Percentiles rank a stretch among this genome's conserved stretches.
phyloP scores from a whole-genome alignment of 1,140 invertebrate genomes.

The Drosophila lowei region DNA sequence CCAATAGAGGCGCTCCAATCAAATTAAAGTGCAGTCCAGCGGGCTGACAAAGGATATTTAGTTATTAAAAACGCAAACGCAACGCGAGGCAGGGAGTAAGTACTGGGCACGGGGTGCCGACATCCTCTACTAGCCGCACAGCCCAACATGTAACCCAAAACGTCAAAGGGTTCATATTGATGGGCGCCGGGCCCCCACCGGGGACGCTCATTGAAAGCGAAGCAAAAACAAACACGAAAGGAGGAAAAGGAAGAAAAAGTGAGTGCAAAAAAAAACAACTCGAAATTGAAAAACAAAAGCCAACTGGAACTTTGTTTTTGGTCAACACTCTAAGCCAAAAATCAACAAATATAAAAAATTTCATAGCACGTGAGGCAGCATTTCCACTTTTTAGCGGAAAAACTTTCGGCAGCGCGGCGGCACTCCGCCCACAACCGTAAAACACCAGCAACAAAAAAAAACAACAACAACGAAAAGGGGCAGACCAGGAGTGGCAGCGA shows the following conservation, averaged over 20 bases:
- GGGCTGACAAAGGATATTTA: conserved; percentile 73
- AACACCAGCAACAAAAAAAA: conserved; percentile 40
- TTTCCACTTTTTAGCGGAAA: conserved; percentile 79
- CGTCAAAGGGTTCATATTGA: conserved; percentile 14
- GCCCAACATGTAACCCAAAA: conserved; percentile 37
- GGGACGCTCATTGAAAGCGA: conserved; percentile 50
- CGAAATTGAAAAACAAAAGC: conserved; percentile 78
- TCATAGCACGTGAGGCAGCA: conserved; percentile 74
- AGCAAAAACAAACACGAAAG: conserved; percentile 22
- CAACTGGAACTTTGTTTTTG: conserved; percentile 78
- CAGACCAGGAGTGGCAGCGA: no score
- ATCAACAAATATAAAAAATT: conserved; percentile 81
- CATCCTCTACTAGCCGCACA: neutral
- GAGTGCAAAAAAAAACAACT: conserved; percentile 34
- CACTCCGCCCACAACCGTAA: conserved; percentile 6
- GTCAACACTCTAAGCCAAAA: conserved; percentile 82
- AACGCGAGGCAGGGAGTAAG: conserved; percentile 1
- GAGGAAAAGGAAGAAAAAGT: conserved; percentile 19
- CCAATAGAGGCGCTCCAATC: conserved; percentile 69
- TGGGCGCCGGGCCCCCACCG: no score
- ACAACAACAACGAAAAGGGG: conserved; percentile 27
- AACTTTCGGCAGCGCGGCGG: conserved; percentile 56
- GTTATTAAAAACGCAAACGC: conserved; percentile 68
- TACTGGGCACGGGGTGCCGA: neutral
- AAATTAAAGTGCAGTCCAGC: conserved; percentile 58